These are phyloP conservation scores for Labeo rohita DNA, from an alignment of 2,113 vertebrate species.

Conservation along the genomic window DNA sequence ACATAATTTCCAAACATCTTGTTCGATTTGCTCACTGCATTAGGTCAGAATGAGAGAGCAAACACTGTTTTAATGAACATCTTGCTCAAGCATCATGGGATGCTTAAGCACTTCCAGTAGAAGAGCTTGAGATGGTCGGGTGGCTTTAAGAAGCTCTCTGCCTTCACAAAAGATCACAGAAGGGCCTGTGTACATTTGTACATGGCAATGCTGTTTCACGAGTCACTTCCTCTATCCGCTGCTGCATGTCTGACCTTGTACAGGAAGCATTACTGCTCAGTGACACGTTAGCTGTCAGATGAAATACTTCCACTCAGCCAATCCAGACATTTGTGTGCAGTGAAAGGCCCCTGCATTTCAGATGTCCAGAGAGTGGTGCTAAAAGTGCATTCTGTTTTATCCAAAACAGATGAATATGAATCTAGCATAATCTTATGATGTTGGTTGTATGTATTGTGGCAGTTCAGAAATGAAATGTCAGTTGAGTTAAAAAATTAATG, in stretches of 20 bases:
- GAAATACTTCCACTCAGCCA: constrained; percentile 61
- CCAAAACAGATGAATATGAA: background rate
- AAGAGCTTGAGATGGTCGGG: background rate
- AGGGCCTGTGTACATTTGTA: background rate
- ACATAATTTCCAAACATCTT: background rate
- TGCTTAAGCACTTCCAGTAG: background rate
- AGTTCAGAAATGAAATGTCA: background rate
- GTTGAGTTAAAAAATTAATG: background rate
- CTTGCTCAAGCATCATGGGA: background rate
- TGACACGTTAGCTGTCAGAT: constrained; percentile 68
- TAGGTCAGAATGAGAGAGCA: background rate
- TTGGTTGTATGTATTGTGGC: background rate
- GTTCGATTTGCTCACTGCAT: background rate
- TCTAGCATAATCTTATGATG: background rate
- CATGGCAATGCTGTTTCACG: background rate
- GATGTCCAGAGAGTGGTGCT: background rate
- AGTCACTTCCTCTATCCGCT: constrained; percentile 25
- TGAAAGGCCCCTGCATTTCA: background rate
- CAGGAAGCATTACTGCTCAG: constrained; percentile 51
- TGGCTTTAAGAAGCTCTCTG: background rate
- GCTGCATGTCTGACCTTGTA: constrained; percentile 49
- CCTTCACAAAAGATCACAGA: constrained; percentile 1
- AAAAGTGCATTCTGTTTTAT: background rate
- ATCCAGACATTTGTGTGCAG: constrained; percentile 54
- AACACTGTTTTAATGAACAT: background rate